A percentile compares a stretch with the other conserved stretches of the same genome.
Conservation (phyloP, 2,888 invertebrate genomes). For the Chironomus tentans region DNA sequence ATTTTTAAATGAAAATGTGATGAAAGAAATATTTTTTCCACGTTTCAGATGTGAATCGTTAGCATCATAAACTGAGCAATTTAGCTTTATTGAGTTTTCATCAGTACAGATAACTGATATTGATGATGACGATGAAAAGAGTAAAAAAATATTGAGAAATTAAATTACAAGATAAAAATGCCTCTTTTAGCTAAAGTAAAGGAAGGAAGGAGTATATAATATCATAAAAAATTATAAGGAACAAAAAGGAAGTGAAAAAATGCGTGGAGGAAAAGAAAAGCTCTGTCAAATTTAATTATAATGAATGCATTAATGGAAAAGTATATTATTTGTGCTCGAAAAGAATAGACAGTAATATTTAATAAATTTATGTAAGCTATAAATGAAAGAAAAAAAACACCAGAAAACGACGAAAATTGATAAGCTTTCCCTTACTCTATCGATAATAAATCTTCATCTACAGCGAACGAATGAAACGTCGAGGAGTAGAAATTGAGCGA, state of each 20-base stretch:
- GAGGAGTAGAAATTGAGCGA: not conserved
- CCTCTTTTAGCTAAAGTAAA: not conserved
- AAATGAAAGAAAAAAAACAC: not conserved
- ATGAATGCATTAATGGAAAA: conserved; percentile 22
- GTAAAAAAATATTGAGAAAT: no score
- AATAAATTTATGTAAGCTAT: not conserved
- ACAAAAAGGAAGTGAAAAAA: conserved; percentile 13
- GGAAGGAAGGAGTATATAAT: no score
- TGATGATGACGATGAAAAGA: no score
- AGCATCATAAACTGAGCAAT: no score
- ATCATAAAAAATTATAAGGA: no score
- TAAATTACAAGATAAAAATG: not conserved
- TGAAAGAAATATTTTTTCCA: no score
- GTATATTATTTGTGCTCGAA: conserved; percentile 8
- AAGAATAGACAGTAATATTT: conserved; percentile 21
- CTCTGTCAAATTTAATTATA: conserved; percentile 24
- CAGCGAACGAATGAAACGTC: not conserved
- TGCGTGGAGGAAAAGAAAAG: conserved; percentile 4
- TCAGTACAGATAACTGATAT: no score
- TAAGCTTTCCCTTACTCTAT: not conserved
- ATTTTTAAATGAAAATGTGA: no score
- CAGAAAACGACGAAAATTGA: not conserved
- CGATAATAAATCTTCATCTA: conserved; percentile 16
- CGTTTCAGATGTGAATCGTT: no score
- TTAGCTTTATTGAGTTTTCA: no score